These are phyloP conservation scores for Tupiocoris notatus DNA, from an alignment of 2,888 invertebrate species.

Conservation along the genomic window DNA sequence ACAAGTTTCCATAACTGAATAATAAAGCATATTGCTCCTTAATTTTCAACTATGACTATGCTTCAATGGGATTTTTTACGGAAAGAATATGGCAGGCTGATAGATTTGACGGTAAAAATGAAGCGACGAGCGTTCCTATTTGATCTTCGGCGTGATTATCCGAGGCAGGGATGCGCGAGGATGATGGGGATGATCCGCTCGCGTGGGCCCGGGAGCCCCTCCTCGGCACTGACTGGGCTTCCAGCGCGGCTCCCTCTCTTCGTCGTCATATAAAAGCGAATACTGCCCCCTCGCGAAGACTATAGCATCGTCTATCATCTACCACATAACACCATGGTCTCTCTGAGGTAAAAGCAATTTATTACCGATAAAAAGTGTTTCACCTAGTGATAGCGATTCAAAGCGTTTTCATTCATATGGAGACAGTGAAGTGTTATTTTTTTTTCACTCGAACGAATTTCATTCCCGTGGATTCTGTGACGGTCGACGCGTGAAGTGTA, in stretches of 20 bases:
- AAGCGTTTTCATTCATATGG: background rate
- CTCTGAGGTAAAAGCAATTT: slow-evolving; percentile 22
- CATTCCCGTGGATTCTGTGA: too few relatives aligned
- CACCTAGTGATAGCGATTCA: background rate
- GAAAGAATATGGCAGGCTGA: too few relatives aligned
- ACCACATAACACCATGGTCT: slow-evolving; percentile 38
- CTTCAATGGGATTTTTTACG: too few relatives aligned
- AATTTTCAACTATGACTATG: too few relatives aligned
- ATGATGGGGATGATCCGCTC: slow-evolving; percentile 13
- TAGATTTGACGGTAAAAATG: too few relatives aligned
- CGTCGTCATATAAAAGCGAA: slow-evolving; percentile 11
- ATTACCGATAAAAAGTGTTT: background rate
- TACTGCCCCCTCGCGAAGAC: slow-evolving; percentile 12
- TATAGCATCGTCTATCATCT: slow-evolving; percentile 36
- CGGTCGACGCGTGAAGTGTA: slow-evolving; percentile 8
- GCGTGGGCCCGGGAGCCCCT: slow-evolving; percentile 7
- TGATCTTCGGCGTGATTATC: too few relatives aligned
- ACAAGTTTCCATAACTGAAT: too few relatives aligned
- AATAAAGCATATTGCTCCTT: too few relatives aligned
- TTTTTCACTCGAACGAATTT: background rate
- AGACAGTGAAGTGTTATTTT: slow-evolving; percentile 20
- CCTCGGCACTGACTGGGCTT: background rate
- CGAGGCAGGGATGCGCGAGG: slow-evolving; percentile 3
- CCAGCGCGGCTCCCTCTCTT: background rate
- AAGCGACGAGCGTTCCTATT: too few relatives aligned